phyloP scores from a whole-genome alignment of 1,140 invertebrate species.

The Liolophura sinensis region DNA sequence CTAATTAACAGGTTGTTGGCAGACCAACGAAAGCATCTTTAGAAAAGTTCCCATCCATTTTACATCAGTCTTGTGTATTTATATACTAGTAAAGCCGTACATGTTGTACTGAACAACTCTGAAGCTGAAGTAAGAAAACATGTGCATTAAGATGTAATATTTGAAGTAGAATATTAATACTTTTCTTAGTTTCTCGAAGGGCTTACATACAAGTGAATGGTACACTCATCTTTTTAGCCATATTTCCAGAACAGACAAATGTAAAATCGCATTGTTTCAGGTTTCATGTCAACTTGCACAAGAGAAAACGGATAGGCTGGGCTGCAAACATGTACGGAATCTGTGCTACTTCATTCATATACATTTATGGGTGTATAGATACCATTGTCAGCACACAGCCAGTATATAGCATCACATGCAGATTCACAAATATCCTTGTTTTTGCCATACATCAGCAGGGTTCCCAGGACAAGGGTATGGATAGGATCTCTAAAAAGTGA shows the following conservation, averaged over 20 bases:
- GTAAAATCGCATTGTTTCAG: not conserved
- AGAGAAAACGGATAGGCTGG: not conserved
- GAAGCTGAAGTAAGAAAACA: too few species aligned
- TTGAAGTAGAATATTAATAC: too few species aligned
- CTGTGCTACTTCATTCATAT: not conserved
- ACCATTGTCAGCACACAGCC: slow-evolving; percentile 45
- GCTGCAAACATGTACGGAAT: not conserved
- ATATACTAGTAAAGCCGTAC: too few species aligned
- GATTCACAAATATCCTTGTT: slow-evolving; percentile 27
- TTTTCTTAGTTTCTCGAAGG: not conserved
- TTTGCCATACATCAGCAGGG: slow-evolving; percentile 31
- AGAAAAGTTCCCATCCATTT: too few species aligned
- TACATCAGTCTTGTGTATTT: too few species aligned
- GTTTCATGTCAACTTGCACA: too few species aligned
- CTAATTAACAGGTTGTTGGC: too few species aligned
- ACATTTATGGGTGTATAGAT: slow-evolving; percentile 5
- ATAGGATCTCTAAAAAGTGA: slow-evolving; percentile 34
- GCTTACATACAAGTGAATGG: not conserved
- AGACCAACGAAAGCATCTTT: too few species aligned
- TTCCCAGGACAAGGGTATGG: slow-evolving; percentile 39
- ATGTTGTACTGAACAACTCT: too few species aligned
- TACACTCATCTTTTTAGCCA: not conserved
- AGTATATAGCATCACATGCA: slow-evolving; percentile 38
- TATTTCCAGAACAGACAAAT: not conserved
- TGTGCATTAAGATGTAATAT: too few species aligned